Base-by-base conservation (phyloP, 2,113 vertebrate species). In the Stegastes partitus region DNA sequence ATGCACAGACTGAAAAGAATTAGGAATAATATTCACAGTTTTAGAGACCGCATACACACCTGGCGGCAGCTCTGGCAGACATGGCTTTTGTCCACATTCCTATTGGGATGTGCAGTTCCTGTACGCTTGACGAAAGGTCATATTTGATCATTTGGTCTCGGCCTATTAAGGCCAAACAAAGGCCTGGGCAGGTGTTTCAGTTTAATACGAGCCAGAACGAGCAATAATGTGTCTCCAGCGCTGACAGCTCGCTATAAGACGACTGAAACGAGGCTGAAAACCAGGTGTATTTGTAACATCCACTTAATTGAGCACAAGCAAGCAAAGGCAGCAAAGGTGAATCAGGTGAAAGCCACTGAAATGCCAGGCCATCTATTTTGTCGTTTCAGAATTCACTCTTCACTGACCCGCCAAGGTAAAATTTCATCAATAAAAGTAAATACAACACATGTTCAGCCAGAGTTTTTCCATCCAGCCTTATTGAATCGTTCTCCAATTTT, bases 151-250 rank as follows among this genome's bases (percentile, higher is more conserved):
- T 68, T 82, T 55, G 68, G 78, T 81, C 75, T 68, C 57, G 18
- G 81, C 57, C 80, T 77, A 78, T 87, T 83, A 85, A 74, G 64
- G 64, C 67, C 63, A 49, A 75, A 85, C 86, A 90, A 87, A 82
- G 71, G 74, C 71, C 64, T 1, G 45, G 57, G 56, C 77, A 84
- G 87, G 73, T 84, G 83, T 87, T 82, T 75, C 26, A 11, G 47
- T 79, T 84, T 79, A 73, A 76, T 61, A 61, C 0, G 63, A 64
- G 72, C 57, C 77, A 71, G 51, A 57, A 58, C 49, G 47, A 77
- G 71, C 66, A 64, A 75, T 66, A 62, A 77, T 39, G 76, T 14
- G 50, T 76, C 58, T 75, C 59, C 54, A 69, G 82, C 66, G 2
- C 47, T 4, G 69, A 68, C 16, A 53, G 50, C 57, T 58, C 61